phyloP scores from a whole-genome alignment of 2,113 vertebrate genomes.

The Prolemur simus region DNA sequence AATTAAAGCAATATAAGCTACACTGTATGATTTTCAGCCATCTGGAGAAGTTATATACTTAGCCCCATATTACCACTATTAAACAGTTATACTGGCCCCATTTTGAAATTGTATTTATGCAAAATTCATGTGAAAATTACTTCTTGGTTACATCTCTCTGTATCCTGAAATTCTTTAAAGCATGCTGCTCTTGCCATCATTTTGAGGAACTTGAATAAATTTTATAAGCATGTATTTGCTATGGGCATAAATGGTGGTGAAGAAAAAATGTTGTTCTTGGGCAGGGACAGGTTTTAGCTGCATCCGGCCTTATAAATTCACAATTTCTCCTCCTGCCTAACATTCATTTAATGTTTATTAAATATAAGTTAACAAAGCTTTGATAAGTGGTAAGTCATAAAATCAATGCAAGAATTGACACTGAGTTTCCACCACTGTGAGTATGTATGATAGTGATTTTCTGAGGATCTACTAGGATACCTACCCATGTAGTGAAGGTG shows the following conservation, averaged over 20 bases:
- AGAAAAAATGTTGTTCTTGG: background rate
- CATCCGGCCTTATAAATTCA: constrained; percentile 32
- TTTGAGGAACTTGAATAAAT: background rate
- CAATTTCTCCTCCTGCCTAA: constrained; percentile 8
- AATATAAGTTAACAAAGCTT: constrained; percentile 33
- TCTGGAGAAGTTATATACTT: constrained; percentile 6
- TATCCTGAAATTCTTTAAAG: background rate
- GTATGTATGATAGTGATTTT: background rate
- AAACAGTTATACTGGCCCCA: background rate
- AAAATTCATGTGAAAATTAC: constrained; percentile 20
- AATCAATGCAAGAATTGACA: background rate
- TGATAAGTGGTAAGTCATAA: constrained; percentile 13
- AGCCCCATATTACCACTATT: background rate
- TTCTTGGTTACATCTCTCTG: background rate
- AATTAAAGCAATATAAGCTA: constrained; percentile 24
- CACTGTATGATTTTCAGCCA: background rate
- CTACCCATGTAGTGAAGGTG: constrained; percentile 96
- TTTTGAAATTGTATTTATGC: constrained; percentile 42
- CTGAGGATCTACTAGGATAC: constrained; percentile 48
- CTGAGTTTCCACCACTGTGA: background rate
- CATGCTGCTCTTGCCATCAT: background rate
- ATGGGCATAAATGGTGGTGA: background rate
- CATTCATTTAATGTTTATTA: background rate
- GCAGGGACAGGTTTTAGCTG: background rate
- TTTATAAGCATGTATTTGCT: background rate